A percentile compares a stretch with the other conserved stretches of the same genome.
phyloP scores from a whole-genome alignment of 2,888 invertebrate genomes.

The Reticulitermes lucifugus region DNA sequence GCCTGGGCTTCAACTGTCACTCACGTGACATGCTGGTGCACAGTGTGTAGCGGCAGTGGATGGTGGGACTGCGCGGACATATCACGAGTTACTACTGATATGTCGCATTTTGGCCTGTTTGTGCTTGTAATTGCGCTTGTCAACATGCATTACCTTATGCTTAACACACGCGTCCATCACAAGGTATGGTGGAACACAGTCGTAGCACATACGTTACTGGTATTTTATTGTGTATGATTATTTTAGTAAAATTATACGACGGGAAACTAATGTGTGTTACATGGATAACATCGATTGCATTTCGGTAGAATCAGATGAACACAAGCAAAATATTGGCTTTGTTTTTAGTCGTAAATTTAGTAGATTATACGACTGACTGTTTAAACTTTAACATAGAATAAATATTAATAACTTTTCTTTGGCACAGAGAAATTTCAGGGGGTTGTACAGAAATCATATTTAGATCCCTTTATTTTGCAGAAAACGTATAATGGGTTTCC shows the following conservation, averaged over 20 bases:
- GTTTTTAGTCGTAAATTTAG: too few species aligned
- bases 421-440: too few species aligned
- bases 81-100: background rate
- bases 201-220: background rate
- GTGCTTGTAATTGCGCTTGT: conserved; percentile 48
- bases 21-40: conserved; percentile 33
- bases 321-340: too few species aligned
- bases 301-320: too few species aligned
- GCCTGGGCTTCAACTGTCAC: conserved; percentile 45
- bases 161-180: conserved; percentile 20
- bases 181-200: background rate
- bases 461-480: too few species aligned
- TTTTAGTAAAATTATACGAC: background rate
- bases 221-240: conserved; percentile 6
- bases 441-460: too few species aligned
- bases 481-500: too few species aligned
- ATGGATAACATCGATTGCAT: too few species aligned
- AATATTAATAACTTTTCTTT: too few species aligned
- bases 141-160: conserved; percentile 48
- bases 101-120: conserved; percentile 13
- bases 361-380: too few species aligned
- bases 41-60: background rate
- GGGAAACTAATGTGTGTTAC: too few species aligned
- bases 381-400: too few species aligned
- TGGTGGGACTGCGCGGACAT: conserved; percentile 15